Percentiles rank a stretch among this genome's conserved stretches.
These are phyloP conservation scores for Equus przewalskii DNA, from an alignment of 2,113 vertebrate genomes.

Conservation along the genomic window DNA sequence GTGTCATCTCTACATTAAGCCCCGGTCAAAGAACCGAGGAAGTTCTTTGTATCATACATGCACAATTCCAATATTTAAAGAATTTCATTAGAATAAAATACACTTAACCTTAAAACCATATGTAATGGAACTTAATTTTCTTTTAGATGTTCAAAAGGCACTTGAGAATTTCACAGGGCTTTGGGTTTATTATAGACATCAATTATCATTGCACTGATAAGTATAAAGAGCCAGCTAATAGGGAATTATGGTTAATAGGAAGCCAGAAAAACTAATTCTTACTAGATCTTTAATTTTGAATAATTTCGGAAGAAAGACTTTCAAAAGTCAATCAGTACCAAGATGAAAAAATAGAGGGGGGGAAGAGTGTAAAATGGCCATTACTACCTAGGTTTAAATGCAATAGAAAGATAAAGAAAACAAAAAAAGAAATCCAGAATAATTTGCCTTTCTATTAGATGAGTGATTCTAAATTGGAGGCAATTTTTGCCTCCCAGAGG, in stretches of 20 bases:
- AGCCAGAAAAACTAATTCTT: not conserved
- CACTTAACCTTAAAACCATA: slow-evolving; percentile 6
- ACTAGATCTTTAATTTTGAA: not conserved
- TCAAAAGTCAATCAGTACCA: not conserved
- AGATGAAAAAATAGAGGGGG: not conserved
- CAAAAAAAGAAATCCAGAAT: not conserved
- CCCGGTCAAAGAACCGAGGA: not conserved
- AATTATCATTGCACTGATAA: not conserved
- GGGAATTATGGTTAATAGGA: not conserved
- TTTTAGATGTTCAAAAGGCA: not conserved
- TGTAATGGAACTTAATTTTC: slow-evolving; percentile 31
- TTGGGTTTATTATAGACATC: not conserved
- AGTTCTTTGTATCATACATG: not conserved
- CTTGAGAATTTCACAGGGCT: not conserved
- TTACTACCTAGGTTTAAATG: not conserved
- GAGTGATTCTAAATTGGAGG: not conserved
- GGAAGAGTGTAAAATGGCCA: not conserved
- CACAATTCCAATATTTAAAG: not conserved
- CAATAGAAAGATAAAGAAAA: not conserved
- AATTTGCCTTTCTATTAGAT: not conserved
- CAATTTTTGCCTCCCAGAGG: not conserved
- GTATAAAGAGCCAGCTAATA: not conserved
- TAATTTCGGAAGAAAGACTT: not conserved
- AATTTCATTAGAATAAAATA: slow-evolving; percentile 33
- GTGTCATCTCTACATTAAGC: not conserved